Base-by-base conservation (phyloP, 2,113 vertebrate genomes). In the Amazona vittata region DNA sequence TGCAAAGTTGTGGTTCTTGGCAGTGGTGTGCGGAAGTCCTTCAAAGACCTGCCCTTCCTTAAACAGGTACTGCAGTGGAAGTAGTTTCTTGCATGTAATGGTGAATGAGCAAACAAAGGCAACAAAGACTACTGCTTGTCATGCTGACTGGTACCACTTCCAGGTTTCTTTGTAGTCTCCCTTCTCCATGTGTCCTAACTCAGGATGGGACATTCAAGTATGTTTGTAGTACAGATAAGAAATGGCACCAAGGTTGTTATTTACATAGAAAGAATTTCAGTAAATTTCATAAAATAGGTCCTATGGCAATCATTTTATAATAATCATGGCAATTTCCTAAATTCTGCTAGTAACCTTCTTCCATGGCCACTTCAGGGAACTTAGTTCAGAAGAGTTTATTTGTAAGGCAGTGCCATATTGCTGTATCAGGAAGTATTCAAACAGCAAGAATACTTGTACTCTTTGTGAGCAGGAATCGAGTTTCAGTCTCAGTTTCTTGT, bases 1-100 rank as follows among this genome's bases (percentile, higher is more conserved):
- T 99, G 99, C 97, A 99, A 99, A 87, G 99, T 98, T n/a, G 98
- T 99, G 39, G 98, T 99, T 90, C 98, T 99, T 83, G 99, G 99
- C 69, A 99, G 98, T 8, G 98, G 98, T 12, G 98, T 99, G 73
- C 97, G 98, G 47, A 98, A 99, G 93, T 97, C 98, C 11, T 80
- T 97, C 96, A 98, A 97, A 96, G 98, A 99, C 74, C 96, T 98
- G 60, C 97, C 98, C 65, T 97, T 97, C 39, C 71, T 92, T 22
- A 98, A 90, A 74, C 98, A 98, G 98, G 98, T 98, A 98, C 76
- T 31, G 65, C 62, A 21, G 14, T 15, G 53, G 62, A 28, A 18
- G 35, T 2, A 2, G 18, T n/a, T 69, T 49, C 67, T 59, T 55
- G n/a, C 21, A 2, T 4, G 6, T 21, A 3, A 9, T 8, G 25